These are phyloP conservation scores for Callopanchax toddi DNA, from an alignment of 2,113 vertebrate genomes.

Conservation along the genomic window DNA sequence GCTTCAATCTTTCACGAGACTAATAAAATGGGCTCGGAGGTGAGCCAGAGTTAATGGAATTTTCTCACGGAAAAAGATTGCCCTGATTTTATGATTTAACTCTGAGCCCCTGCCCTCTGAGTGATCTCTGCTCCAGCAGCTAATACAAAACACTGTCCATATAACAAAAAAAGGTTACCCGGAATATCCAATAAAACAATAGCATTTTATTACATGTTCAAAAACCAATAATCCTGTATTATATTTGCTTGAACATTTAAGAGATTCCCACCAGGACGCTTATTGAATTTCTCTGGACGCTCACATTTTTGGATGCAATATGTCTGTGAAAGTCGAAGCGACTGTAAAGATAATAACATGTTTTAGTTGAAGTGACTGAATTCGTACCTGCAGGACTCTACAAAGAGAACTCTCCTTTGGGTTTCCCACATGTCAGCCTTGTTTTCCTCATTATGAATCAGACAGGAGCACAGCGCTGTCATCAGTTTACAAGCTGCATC, in stretches of 20 bases:
- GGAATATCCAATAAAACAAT: conserved; percentile 76
- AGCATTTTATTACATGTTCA: conserved; percentile 79
- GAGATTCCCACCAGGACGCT: conserved; percentile 62
- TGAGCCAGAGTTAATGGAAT: conserved; percentile 75
- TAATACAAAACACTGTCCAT: conserved; percentile 75
- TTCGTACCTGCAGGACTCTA: conserved; percentile 42
- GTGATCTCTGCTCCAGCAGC: conserved; percentile 71
- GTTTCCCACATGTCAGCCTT: conserved; percentile 29
- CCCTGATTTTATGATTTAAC: conserved; percentile 74
- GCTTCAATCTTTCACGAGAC: conserved; percentile 72
- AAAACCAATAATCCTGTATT: conserved; percentile 74
- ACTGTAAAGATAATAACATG: conserved; percentile 47
- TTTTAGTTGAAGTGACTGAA: conserved; percentile 39
- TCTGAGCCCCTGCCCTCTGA: conserved; percentile 55
- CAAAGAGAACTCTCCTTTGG: neutral
- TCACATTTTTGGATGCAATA: conserved; percentile 64
- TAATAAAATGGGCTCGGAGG: conserved; percentile 75
- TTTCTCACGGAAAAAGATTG: conserved; percentile 77
- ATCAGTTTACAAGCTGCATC: conserved; percentile 36
- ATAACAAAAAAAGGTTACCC: conserved; percentile 65
- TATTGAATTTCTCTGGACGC: conserved; percentile 62
- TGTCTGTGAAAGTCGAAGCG: conserved; percentile 42
- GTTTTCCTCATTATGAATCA: conserved; percentile 33
- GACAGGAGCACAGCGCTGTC: neutral
- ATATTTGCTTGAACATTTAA: conserved; percentile 70